Base-by-base conservation (phyloP, 2,888 invertebrate species). In the Balanococcus diminutus region DNA sequence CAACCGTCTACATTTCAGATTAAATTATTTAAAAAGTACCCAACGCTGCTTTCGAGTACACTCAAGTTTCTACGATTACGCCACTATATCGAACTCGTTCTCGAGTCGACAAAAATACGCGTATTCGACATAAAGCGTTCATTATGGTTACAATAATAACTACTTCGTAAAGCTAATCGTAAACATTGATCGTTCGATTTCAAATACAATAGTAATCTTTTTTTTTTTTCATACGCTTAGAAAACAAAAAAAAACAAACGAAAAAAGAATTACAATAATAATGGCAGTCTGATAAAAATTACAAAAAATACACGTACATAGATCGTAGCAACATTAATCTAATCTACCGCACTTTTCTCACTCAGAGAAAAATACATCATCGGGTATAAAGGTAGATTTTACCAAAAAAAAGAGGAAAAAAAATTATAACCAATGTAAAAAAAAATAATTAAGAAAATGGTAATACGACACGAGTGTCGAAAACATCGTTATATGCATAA, bases 371-470 rank as follows among this genome's bases (percentile, higher is more conserved):
- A 72, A 28, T 72, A 16, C 31, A 72, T 72, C 72, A 72, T 31
- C 31, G 72, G 31, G 1, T 72, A 31, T 6, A 16, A 4, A 32
- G 9, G 36, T 79, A 11, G 14, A 67, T 16, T 67, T 28, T 19
- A 28, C 9, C 16, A 67, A 67, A 79, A 79, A 79, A 79, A 75
- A 67, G n/a, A n/a, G n/a, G n/a, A n/a, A 67, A 36, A 36, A 75
- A 32, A 32, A 36, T 79, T 79, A n/a, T n/a, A 79, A 79, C 75
- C 75, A 79, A 79, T 36, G 75, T 79, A 79, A 79, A 79, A 75
- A 67, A 79, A 79, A 32, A 36, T n/a, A n/a, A n/a, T 72, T n/a
- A 36, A 32, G 36, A 79, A 36, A 79, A 79, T 79, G 75, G 75
- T 79, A 79, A 79, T 36, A 32, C 28, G 75, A 36, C 75, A 61